phyloP scores from a whole-genome alignment of 2,888 invertebrate species.

The Lasioglossum oenotherae region DNA sequence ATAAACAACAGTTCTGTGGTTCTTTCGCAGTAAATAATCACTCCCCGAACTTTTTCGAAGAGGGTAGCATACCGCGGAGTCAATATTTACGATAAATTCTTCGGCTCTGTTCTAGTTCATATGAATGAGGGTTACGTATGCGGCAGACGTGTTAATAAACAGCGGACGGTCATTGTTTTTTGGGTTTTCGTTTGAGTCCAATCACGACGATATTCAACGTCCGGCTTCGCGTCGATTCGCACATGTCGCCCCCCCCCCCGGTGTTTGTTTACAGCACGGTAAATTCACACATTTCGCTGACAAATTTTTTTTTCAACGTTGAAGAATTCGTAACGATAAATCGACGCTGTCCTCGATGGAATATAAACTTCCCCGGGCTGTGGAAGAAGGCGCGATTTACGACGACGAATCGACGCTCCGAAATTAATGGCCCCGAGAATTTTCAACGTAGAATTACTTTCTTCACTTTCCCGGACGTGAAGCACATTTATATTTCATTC shows the following conservation, averaged over 20 bases:
- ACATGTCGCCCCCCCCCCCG: background rate
- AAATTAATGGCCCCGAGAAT: slow-evolving; percentile 14
- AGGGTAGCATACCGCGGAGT: background rate
- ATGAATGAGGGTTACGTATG: background rate
- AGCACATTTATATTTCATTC: background rate
- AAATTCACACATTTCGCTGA: slow-evolving; percentile 17
- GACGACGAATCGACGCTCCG: slow-evolving; percentile 19
- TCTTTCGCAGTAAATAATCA: no score
- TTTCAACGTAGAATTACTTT: background rate
- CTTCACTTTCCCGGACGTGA: background rate
- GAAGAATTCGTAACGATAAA: slow-evolving; percentile 32
- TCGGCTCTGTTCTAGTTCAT: background rate
- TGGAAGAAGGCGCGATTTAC: slow-evolving; percentile 34
- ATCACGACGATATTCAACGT: background rate
- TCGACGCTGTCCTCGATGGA: slow-evolving; percentile 20
- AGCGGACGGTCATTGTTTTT: background rate
- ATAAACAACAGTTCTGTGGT: no score
- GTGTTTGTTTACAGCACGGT: background rate
- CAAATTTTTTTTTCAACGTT: slow-evolving; percentile 10
- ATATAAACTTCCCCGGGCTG: slow-evolving; percentile 20
- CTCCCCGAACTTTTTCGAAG: no score
- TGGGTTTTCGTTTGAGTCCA: background rate
- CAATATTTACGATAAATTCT: background rate
- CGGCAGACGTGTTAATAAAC: background rate
- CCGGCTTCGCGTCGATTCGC: background rate